Percentiles rank a stretch among this genome's conserved stretches.
These are phyloP conservation scores for Cheilosia urbana DNA, from an alignment of 2,888 invertebrate species.

Conservation along the genomic window DNA sequence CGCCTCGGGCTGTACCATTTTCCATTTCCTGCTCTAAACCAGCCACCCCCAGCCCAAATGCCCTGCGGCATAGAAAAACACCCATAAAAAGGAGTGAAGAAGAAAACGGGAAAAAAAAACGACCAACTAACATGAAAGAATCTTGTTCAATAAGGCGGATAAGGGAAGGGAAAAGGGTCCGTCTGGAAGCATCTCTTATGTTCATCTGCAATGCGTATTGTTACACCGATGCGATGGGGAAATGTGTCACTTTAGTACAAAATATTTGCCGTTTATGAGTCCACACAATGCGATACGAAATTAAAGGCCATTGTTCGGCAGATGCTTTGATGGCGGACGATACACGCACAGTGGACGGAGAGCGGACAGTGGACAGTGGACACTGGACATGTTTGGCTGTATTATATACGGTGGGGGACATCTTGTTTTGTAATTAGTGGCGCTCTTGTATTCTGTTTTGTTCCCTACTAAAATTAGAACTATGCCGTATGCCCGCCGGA, in stretches of 20 bases:
- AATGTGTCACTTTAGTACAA: conserved; percentile 75
- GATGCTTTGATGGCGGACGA: conserved; percentile 38
- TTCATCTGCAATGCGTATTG: conserved; percentile 76
- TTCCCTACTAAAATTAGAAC: conserved; percentile 59
- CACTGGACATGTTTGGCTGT: conserved; percentile 37
- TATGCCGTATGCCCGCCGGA: conserved; percentile 33
- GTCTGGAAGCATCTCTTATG: conserved; percentile 41
- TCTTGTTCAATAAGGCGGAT: conserved; percentile 56
- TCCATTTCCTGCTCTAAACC: conserved; percentile 58
- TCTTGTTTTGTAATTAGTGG: conserved; percentile 46
- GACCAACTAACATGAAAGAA: conserved; percentile 65
- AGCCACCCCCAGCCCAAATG: conserved; percentile 24
- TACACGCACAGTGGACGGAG: background rate
- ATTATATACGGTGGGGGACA: background rate
- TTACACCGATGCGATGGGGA: conserved; percentile 59
- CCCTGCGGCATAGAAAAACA: conserved; percentile 30
- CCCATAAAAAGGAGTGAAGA: conserved; percentile 34
- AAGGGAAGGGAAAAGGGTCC: conserved; percentile 26
- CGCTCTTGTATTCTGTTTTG: conserved; percentile 20
- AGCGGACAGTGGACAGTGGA: background rate
- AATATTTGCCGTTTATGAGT: conserved; percentile 74
- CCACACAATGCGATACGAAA: conserved; percentile 67
- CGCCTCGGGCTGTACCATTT: conserved; percentile 63
- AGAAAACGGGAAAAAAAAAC: conserved; percentile 7
- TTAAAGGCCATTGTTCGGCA: conserved; percentile 68